Percentiles rank a stretch among this genome's conserved stretches.
phyloP scores from a whole-genome alignment of 1,140 invertebrate species.

The Drosophila pectinifera region DNA sequence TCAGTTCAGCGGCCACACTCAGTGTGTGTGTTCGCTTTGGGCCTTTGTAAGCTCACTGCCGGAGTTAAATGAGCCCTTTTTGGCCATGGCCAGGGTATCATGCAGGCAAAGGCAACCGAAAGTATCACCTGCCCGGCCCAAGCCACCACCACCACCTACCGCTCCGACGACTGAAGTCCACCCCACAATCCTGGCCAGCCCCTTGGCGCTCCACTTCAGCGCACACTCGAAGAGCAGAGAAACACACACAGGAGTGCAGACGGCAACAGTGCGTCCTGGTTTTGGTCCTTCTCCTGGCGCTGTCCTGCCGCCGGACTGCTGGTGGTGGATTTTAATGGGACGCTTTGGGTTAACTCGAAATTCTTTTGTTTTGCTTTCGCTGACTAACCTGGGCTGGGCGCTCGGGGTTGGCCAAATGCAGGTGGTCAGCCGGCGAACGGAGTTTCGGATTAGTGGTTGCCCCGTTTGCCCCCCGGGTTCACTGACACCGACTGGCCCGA shows the following conservation, averaged over 20 bases:
- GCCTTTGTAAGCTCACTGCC: conserved; percentile 32
- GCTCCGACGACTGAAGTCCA: conserved; percentile 11
- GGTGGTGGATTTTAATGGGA: conserved; percentile 77
- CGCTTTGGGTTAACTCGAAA: conserved; percentile 78
- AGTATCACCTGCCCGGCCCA: conserved; percentile 67
- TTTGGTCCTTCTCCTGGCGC: conserved; percentile 35
- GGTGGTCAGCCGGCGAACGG: conserved; percentile 46
- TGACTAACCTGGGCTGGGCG: conserved; percentile 69
- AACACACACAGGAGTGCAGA: conserved; percentile 12
- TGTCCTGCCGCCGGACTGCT: conserved; percentile 6
- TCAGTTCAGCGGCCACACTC: conserved; percentile 3
- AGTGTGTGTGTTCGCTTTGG: too few species aligned
- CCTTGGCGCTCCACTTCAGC: conserved; percentile 73
- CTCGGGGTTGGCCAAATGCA: conserved; percentile 59
- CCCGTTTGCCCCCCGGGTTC: conserved; percentile 42
- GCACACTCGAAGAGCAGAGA: conserved; percentile 53
- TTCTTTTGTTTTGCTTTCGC: conserved; percentile 72
- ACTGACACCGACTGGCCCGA: conserved; percentile 45
- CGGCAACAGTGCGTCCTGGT: conserved; percentile 54
- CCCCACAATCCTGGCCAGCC: conserved; percentile 9
- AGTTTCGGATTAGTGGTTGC: conserved; percentile 54
- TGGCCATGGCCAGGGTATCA: conserved; percentile 23
- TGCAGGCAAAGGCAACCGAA: conserved; percentile 45
- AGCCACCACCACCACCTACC: conserved; percentile 31
- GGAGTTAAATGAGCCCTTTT: conserved; percentile 35